phyloP scores from a whole-genome alignment of 2,888 invertebrate genomes.

The Arrhopalites spinosus region DNA sequence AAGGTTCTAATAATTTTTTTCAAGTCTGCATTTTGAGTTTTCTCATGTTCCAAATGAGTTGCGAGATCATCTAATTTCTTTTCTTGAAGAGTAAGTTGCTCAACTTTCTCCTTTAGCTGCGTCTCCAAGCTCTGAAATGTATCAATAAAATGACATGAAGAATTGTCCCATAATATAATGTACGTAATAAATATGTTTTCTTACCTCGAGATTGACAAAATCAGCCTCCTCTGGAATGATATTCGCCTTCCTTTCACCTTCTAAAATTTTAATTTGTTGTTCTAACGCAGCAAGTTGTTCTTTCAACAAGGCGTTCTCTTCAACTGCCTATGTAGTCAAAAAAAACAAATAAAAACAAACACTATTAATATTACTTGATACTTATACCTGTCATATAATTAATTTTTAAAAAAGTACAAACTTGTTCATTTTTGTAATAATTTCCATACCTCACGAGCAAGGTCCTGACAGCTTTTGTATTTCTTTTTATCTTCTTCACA shows the following conservation, averaged over 20 bases:
- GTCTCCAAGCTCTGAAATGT: neutral
- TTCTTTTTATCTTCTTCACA: neutral
- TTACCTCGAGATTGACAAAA: neutral
- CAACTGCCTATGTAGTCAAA: neutral
- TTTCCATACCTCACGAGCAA: neutral
- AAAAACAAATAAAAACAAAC: neutral
- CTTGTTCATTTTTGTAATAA: neutral
- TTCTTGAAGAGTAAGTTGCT: neutral
- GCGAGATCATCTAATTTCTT: conserved; percentile 13
- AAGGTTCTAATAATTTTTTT: neutral
- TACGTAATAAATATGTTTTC: neutral
- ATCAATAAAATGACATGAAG: too few relatives aligned
- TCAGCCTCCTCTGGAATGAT: neutral
- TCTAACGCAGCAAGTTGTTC: neutral
- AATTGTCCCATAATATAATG: too few relatives aligned
- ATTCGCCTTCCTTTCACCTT: neutral
- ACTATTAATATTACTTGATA: neutral
- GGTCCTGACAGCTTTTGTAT: neutral
- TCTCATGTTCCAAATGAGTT: conserved; percentile 11
- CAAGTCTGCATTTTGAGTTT: neutral
- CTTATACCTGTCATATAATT: neutral
- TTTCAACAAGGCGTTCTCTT: neutral
- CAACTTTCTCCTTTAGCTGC: neutral
- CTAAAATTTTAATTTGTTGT: neutral
- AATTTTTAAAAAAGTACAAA: neutral